Conservation (phyloP, 2,797 vertebrate genomes). For the Syngnathus acus region DNA sequence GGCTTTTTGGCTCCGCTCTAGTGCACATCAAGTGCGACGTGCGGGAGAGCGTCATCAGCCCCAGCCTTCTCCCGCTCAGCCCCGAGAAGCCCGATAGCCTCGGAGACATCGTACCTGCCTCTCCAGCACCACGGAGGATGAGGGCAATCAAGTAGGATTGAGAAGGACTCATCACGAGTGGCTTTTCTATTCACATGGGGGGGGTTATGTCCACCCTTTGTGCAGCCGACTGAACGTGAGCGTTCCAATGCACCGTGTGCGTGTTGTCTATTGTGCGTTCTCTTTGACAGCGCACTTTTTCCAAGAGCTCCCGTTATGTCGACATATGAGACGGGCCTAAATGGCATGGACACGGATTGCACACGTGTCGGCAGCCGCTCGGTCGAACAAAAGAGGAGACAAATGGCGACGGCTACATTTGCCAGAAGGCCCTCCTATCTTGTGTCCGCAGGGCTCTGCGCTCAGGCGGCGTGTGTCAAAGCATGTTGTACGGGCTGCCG, state of each 20-base stretch:
- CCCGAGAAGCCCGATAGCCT: conserved; percentile 61
- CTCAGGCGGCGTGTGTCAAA: conserved; percentile 82
- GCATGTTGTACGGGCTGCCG: conserved; percentile 81
- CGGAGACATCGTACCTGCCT: conserved; percentile 58
- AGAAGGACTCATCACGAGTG: not conserved
- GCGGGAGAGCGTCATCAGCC: conserved; percentile 84
- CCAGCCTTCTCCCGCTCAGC: conserved; percentile 70
- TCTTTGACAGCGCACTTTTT: too few species aligned
- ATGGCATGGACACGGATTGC: too few species aligned
- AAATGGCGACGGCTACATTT: too few species aligned
- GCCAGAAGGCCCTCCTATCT: too few species aligned
- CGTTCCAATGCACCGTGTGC: not conserved
- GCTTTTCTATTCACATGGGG: not conserved
- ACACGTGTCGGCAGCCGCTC: too few species aligned
- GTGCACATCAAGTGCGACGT: conserved; percentile 89
- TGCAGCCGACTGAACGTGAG: not conserved
- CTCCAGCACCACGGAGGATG: conserved; percentile 59
- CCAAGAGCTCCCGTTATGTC: too few species aligned
- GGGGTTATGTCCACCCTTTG: not conserved
- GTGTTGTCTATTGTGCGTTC: not conserved
- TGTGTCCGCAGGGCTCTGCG: conserved; percentile 69
- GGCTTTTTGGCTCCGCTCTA: conserved; percentile 32
- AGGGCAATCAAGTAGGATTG: conserved; percentile 76
- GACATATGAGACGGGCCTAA: too few species aligned
- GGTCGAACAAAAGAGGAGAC: too few species aligned